These are phyloP conservation scores for Myopa tessellatipennis DNA, from an alignment of 2,888 invertebrate genomes.

Conservation along the genomic window DNA sequence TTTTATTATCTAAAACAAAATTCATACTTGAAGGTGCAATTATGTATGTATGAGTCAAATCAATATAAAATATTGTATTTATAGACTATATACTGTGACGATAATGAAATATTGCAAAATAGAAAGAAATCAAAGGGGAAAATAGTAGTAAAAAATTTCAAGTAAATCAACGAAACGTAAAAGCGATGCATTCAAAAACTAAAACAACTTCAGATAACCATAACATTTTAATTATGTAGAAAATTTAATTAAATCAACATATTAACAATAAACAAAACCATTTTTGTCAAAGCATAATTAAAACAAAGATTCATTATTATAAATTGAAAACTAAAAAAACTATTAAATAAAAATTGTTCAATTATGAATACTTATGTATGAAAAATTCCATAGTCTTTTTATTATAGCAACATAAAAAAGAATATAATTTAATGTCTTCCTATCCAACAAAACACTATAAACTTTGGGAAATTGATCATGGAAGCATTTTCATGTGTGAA, in stretches of 20 bases:
- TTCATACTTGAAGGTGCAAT: background rate
- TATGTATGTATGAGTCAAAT: too few species aligned
- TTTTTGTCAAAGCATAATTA: constrained; percentile 29
- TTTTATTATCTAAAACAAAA: constrained; percentile 24
- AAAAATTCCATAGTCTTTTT: background rate
- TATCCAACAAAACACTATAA: too few species aligned
- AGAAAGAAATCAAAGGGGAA: background rate
- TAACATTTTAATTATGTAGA: constrained; percentile 32
- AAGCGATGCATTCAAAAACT: constrained; percentile 11
- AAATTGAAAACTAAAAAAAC: constrained; percentile 31
- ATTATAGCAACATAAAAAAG: too few species aligned
- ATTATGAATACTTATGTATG: constrained; percentile 11
- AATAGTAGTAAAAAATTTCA: constrained; percentile 13
- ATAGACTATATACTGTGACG: background rate
- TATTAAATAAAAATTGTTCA: constrained; percentile 34
- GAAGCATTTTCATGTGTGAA: too few species aligned
- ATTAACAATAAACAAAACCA: constrained; percentile 13
- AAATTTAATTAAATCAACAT: constrained; percentile 15
- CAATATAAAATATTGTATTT: background rate
- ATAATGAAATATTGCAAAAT: constrained; percentile 5
- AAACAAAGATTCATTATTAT: constrained; percentile 26
- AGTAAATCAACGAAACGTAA: constrained; percentile 30
- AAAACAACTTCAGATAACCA: constrained; percentile 17
- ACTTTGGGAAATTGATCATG: too few species aligned
- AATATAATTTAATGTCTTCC: too few species aligned